Evolutionary conservation across 2,113 vertebrate genomes (phyloP).

Genomic region (Tragelaphus imberbis): DNA sequence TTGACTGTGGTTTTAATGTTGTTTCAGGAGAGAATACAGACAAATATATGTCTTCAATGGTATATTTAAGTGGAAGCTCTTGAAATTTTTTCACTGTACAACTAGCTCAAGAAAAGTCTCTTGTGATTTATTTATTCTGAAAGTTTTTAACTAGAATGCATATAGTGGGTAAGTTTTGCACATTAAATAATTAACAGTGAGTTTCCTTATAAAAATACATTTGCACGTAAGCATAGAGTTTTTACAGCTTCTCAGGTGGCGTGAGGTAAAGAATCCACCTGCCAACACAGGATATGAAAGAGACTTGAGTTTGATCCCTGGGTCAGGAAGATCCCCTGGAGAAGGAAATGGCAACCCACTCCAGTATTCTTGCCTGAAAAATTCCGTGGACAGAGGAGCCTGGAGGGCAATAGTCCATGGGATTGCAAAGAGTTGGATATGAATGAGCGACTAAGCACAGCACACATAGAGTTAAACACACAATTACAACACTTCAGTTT

Average conservation of each 20-base stretch:
- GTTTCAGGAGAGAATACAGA: neutral
- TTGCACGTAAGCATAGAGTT: neutral
- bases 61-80: neutral
- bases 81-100: neutral
- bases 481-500: neutral
- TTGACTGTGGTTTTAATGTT: neutral
- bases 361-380: neutral
- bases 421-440: neutral
- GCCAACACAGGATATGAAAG: neutral
- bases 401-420: neutral
- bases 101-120: neutral
- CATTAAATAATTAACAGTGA: neutral
- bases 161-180: neutral
- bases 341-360: neutral
- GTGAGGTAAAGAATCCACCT: neutral
- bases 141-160: constrained; percentile 5
- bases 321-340: neutral
- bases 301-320: neutral
- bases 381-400: neutral
- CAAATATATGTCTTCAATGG: neutral
- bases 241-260: neutral
- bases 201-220: constrained; percentile 10
- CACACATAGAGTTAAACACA: neutral
- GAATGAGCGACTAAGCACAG: neutral
- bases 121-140: neutral